Conservation (phyloP, 1,140 invertebrate genomes). For the Ips typographus region DNA sequence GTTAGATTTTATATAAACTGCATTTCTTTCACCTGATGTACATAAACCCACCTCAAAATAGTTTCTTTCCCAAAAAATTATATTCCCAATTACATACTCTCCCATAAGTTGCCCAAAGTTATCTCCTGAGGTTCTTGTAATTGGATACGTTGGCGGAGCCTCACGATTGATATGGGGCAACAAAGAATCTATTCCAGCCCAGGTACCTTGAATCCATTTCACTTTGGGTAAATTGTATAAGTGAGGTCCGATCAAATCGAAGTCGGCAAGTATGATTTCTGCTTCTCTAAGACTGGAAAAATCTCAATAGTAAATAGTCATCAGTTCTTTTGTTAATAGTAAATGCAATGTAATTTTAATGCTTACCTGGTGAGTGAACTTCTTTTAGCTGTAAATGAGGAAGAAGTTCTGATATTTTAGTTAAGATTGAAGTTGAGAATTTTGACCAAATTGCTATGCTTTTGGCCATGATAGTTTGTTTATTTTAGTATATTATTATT, state of each 20-base stretch:
- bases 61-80: constrained; percentile 56
- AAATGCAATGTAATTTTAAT: not conserved
- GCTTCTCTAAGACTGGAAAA: not conserved
- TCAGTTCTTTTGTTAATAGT: not conserved
- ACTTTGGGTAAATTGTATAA: constrained; percentile 48
- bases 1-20: not conserved
- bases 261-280: constrained; percentile 54
- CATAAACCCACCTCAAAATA: constrained; percentile 41
- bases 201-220: constrained; percentile 58
- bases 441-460: too few species aligned
- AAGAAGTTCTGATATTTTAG: constrained; percentile 22
- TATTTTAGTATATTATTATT: too few species aligned
- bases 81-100: constrained; percentile 60
- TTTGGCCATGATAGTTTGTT: too few species aligned
- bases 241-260: constrained; percentile 50
- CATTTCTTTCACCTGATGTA: not conserved
- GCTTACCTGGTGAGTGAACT: constrained; percentile 14
- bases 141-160: constrained; percentile 34
- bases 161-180: constrained; percentile 41
- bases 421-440: too few species aligned
- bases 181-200: constrained; percentile 54
- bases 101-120: constrained; percentile 58
- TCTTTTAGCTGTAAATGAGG: constrained; percentile 43
- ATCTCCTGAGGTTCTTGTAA: constrained; percentile 55
- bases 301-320: constrained; percentile 5